phyloP scores from a whole-genome alignment of 2,888 invertebrate species.

The Monochamus alternatus region DNA sequence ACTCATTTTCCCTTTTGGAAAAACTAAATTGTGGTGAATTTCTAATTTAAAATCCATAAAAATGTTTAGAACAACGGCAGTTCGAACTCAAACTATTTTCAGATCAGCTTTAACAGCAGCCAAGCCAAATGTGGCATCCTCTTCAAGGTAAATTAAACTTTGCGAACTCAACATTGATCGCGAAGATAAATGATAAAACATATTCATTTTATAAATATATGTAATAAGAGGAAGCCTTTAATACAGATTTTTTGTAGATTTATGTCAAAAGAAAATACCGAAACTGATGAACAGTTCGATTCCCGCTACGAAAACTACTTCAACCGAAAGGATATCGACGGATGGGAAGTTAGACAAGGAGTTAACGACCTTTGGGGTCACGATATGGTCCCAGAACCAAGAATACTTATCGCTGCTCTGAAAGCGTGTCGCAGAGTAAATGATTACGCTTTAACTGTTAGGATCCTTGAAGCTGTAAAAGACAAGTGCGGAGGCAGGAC shows the following conservation, averaged over 20 bases:
- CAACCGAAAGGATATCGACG: slow-evolving; percentile 90
- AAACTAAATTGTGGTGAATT: slow-evolving; percentile 29
- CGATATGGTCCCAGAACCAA: slow-evolving; percentile 95
- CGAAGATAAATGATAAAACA: too few species aligned
- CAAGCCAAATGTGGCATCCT: slow-evolving; percentile 56
- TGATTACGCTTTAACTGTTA: slow-evolving; percentile 92
- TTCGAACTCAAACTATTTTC: slow-evolving; percentile 69
- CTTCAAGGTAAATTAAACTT: slow-evolving; percentile 48
- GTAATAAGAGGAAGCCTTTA: too few species aligned
- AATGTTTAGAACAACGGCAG: slow-evolving; percentile 73
- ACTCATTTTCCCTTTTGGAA: slow-evolving; percentile 19
- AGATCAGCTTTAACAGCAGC: slow-evolving; percentile 61
- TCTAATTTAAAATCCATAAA: slow-evolving; percentile 54
- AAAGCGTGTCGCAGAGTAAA: slow-evolving; percentile 94
- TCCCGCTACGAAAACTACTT: slow-evolving; percentile 86
- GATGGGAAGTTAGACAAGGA: slow-evolving; percentile 94
- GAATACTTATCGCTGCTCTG: slow-evolving; percentile 88
- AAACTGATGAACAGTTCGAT: slow-evolving; percentile 91
- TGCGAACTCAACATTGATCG: too few species aligned
- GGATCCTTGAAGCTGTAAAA: slow-evolving; percentile 94
- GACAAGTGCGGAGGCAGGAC: slow-evolving; percentile 87
- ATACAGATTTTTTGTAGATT: slow-evolving; percentile 44
- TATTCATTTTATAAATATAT: too few species aligned
- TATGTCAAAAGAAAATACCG: slow-evolving; percentile 72
- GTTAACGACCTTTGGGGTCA: slow-evolving; percentile 91